Conservation (phyloP, 2,888 invertebrate genomes). For the Rhagium mordax region DNA sequence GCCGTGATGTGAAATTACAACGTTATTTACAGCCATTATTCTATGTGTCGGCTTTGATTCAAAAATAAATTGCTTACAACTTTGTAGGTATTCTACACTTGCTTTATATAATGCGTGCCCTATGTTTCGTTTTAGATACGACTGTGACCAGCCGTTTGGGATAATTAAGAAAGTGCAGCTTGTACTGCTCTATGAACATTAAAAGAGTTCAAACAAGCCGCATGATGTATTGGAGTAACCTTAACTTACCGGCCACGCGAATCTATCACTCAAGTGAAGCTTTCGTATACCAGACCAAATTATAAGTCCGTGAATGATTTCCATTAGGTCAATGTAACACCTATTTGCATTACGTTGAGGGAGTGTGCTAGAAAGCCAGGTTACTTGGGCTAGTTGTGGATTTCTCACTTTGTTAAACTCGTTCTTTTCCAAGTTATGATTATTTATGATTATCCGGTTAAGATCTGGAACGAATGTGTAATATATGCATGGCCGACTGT, state of each 20-base stretch:
- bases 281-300: conserved; percentile 30
- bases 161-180: conserved; percentile 52
- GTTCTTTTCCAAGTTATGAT: conserved; percentile 18
- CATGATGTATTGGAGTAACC: conserved; percentile 47
- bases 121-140: conserved; percentile 32
- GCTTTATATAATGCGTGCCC: conserved; percentile 36
- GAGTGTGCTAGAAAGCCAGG: background rate
- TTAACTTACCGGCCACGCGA: conserved; percentile 49
- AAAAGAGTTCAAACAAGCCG: conserved; percentile 54
- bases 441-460: conserved; percentile 39
- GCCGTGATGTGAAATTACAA: conserved; percentile 11
- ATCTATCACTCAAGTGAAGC: conserved; percentile 52
- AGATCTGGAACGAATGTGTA: conserved; percentile 43
- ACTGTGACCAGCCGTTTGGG: conserved; percentile 48
- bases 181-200: conserved; percentile 46
- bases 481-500: conserved; percentile 49
- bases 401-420: background rate
- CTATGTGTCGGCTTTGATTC: conserved; percentile 35
- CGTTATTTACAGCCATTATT: conserved; percentile 13
- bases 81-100: conserved; percentile 39
- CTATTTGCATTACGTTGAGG: background rate
- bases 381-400: conserved; percentile 1
- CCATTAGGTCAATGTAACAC: background rate
- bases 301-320: background rate
- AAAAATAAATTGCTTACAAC: conserved; percentile 34